phyloP scores from a whole-genome alignment of 2,113 vertebrate species.

The Nannobrachium achirus region DNA sequence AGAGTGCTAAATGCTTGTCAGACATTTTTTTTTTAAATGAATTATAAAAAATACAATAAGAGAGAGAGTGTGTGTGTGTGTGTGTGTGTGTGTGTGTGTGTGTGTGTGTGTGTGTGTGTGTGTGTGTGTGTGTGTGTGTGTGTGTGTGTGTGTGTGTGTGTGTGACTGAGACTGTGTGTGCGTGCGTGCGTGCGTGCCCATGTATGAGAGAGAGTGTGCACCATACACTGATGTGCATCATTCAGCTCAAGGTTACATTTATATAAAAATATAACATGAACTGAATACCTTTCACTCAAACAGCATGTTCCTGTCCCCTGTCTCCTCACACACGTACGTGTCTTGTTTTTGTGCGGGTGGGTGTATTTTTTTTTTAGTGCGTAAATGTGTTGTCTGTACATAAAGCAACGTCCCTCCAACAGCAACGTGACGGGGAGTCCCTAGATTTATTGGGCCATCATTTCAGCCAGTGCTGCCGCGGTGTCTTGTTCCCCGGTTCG shows the following conservation, averaged over 20 bases:
- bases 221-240: slow-evolving; percentile 48
- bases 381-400: slow-evolving; percentile 68
- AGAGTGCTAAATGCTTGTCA: slow-evolving; percentile 36
- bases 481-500: slow-evolving; percentile 32
- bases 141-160: no score
- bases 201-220: no score
- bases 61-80: neutral
- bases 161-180: neutral
- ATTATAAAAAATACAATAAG: slow-evolving; percentile 45
- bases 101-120: no score
- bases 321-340: slow-evolving; percentile 16
- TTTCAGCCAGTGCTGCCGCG: slow-evolving; percentile 15
- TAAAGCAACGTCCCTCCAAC: slow-evolving; percentile 37
- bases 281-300: slow-evolving; percentile 44
- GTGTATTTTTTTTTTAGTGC: slow-evolving; percentile 43
- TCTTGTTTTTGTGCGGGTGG: slow-evolving; percentile 46
- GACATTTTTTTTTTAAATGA: slow-evolving; percentile 39
- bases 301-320: slow-evolving; percentile 31
- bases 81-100: no score
- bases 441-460: slow-evolving; percentile 69
- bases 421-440: slow-evolving; percentile 23
- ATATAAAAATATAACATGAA: slow-evolving; percentile 24
- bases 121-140: no score
- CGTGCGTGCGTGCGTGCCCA: no score
- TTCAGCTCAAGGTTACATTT: slow-evolving; percentile 58